Evolutionary conservation across 2,888 invertebrate genomes (phyloP).

Genomic region (Aleiodes alternator): DNA sequence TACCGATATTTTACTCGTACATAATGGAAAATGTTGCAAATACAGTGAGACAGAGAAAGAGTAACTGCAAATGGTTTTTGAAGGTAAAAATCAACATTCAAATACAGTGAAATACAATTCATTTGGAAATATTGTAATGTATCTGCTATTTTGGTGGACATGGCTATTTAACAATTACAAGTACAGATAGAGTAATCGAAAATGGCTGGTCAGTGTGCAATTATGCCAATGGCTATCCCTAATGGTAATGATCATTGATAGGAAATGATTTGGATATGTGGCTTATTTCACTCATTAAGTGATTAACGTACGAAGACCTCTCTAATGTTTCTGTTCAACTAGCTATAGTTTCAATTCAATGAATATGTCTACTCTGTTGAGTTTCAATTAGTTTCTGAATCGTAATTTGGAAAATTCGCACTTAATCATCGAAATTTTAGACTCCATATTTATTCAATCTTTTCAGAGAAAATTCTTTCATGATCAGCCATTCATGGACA

Average conservation of each 20-base stretch:
- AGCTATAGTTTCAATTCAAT: too few species aligned
- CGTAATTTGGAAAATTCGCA: too few species aligned
- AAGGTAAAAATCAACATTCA: background rate
- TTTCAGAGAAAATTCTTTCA: too few species aligned
- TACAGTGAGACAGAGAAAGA: conserved; percentile 10
- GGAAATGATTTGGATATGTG: background rate
- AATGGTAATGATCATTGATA: conserved; percentile 21
- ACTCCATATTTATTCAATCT: too few species aligned
- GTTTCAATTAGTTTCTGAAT: too few species aligned
- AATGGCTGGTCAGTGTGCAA: conserved; percentile 32
- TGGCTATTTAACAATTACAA: conserved; percentile 20
- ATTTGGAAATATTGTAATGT: conserved; percentile 8
- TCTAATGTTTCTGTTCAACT: background rate
- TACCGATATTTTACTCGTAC: conserved; percentile 64
- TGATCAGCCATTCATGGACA: too few species aligned
- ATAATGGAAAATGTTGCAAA: conserved; percentile 63
- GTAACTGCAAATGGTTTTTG: conserved; percentile 19
- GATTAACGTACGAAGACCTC: background rate
- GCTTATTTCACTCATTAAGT: background rate
- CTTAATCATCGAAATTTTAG: too few species aligned
- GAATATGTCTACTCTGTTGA: too few species aligned
- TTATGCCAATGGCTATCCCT: conserved; percentile 16
- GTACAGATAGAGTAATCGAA: conserved; percentile 2
- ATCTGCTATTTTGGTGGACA: conserved; percentile 2
- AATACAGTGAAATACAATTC: background rate